Evolutionary conservation across 2,113 vertebrate species (phyloP), one percentile per base, ranked within the genome.

Genomic region (Ceyx cyanopectus): DNA sequence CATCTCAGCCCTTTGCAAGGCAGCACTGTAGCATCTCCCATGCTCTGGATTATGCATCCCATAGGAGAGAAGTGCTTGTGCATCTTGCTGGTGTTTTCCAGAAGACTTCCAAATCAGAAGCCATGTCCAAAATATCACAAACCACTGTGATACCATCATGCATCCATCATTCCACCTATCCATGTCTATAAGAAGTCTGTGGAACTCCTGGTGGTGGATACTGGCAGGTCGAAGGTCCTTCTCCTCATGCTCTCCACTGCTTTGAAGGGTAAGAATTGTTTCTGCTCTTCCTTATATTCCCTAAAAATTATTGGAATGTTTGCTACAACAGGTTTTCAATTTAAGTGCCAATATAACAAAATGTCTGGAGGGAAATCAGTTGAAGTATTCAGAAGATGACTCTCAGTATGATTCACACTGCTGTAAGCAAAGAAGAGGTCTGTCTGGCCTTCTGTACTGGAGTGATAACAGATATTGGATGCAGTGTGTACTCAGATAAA

Each of bases 391-490:
- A 67, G 91, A 77, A 76, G 91, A 86, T 89, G 92, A 90, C 77
- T 93, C 89, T 92, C 77, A 69, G 72, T 54, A 86, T 96, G 95
- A 96, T 82, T 96, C 96, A 95, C 75, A 70, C 46, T 1, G 60
- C 81, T 90, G 58, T 93, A 78, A 96, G 83, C 50, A 94, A 93
- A 89, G 87, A 69, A 77, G 86, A 91, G 56, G 74, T 85, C 87
- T 96, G 74, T 80, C 89, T 96, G 74, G 77, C 56, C 78, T 82
- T 92, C 91, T 96, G 94, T 77, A 93, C 63, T 20, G 51, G 30
- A 93, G 75, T 77, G 95, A 93, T 94, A 96, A 96, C 84, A 87
- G 70, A 93, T 85, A 96, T 19, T 89, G 87, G 84, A 80, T 80
- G 90, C 85, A 91, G 67, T 62, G 72, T 82, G 86, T 87, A 91